Evolutionary conservation across 2,113 vertebrate species (phyloP).

Genomic region (Centropus bengalensis): DNA sequence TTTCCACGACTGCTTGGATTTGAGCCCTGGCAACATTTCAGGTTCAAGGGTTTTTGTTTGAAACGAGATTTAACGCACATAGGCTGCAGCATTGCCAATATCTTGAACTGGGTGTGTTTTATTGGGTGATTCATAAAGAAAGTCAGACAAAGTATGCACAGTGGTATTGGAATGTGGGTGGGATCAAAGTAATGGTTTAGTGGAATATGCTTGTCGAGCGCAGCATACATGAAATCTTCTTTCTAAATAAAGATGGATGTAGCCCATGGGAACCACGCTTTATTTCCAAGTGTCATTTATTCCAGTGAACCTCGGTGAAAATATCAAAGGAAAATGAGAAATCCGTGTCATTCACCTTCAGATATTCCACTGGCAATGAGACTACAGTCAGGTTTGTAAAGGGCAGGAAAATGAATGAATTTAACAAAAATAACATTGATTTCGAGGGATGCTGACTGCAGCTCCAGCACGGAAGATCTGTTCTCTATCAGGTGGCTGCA

Average conservation of each 20-base stretch:
- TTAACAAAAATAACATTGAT: not conserved
- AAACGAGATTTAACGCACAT: conserved; percentile 25
- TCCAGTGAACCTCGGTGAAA: not conserved
- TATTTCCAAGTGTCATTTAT: conserved; percentile 39
- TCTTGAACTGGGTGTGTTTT: conserved; percentile 55
- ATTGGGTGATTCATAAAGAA: conserved; percentile 62
- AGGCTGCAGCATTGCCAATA: conserved; percentile 23
- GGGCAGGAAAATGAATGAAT: not conserved
- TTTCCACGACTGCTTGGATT: not conserved
- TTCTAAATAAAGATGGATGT: conserved; percentile 28
- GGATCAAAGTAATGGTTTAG: conserved; percentile 48
- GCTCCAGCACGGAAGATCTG: not conserved
- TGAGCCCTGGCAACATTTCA: not conserved
- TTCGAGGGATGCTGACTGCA: not conserved
- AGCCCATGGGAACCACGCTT: not conserved
- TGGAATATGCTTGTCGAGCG: conserved; percentile 6
- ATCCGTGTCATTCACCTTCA: not conserved
- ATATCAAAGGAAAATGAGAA: not conserved
- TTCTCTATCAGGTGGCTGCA: not conserved
- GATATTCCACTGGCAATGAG: conserved; percentile 20
- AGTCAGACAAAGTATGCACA: conserved; percentile 50
- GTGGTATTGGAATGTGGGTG: conserved; percentile 51
- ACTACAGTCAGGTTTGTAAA: not conserved
- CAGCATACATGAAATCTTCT: conserved; percentile 25
- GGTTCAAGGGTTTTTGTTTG: conserved; percentile 30